phyloP scores from a whole-genome alignment of 1,140 invertebrate species.

The Drosophila pandora region DNA sequence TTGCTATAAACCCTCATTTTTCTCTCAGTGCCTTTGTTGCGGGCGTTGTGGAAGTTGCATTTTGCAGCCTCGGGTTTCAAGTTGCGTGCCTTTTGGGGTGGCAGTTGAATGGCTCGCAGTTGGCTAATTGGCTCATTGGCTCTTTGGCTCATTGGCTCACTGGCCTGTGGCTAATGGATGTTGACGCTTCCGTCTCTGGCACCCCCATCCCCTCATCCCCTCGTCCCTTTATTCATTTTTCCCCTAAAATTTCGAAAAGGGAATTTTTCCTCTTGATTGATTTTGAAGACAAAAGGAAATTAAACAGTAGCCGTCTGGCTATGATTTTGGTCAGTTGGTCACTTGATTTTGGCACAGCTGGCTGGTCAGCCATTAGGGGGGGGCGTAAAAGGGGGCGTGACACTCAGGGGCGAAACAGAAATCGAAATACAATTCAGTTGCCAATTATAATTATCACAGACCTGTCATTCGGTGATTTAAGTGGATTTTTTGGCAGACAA shows the following conservation, averaged over 20 bases:
- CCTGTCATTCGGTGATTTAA: conserved; percentile 7
- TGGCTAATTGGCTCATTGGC: conserved; percentile 65
- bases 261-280: conserved; percentile 63
- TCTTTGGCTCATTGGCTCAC: conserved; percentile 61
- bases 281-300: conserved; percentile 44
- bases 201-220: background rate
- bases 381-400: conserved; percentile 6
- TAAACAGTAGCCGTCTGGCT: conserved; percentile 37
- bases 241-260: conserved; percentile 3
- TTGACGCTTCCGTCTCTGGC: conserved; percentile 61
- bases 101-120: conserved; percentile 28
- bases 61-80: conserved; percentile 16
- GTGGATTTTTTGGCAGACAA: background rate
- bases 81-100: conserved; percentile 18
- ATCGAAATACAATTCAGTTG: conserved; percentile 13
- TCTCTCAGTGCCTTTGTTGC: conserved; percentile 12
- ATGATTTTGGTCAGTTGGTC: conserved; percentile 68
- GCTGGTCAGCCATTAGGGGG: conserved; percentile 4
- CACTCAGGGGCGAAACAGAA: background rate
- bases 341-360: conserved; percentile 60
- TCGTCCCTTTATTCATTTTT: conserved; percentile 4
- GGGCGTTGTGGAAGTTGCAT: conserved; percentile 9
- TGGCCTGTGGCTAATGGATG: conserved; percentile 75
- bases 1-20: too few relatives aligned
- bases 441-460: conserved; percentile 29